Conservation (phyloP, 2,113 vertebrate species). For the Erythrolamprus reginae region DNA sequence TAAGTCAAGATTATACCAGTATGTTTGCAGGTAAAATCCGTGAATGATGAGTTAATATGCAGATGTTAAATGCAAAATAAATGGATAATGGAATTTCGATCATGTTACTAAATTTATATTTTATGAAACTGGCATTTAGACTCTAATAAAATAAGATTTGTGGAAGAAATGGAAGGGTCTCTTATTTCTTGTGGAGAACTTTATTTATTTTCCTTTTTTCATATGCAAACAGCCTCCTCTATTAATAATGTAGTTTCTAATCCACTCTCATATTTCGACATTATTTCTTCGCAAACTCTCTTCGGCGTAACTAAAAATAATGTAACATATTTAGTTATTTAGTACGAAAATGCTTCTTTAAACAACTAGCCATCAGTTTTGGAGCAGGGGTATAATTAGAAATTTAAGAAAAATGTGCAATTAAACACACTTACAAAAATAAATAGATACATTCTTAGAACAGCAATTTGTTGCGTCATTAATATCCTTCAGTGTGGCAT, state of each 20-base stretch:
- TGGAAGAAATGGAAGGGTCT: constrained; percentile 49
- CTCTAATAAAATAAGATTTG: constrained; percentile 52
- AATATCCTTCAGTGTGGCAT: constrained; percentile 52
- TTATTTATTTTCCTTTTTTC: constrained; percentile 34
- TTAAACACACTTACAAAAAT: constrained; percentile 64
- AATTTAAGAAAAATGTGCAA: constrained; percentile 59
- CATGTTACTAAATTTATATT: constrained; percentile 30
- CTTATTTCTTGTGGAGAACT: constrained; percentile 25
- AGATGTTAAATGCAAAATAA: neutral
- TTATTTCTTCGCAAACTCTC: constrained; percentile 60
- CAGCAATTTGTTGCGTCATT: constrained; percentile 59
- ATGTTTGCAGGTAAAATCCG: neutral
- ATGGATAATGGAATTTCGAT: constrained; percentile 14
- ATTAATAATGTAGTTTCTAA: constrained; percentile 63
- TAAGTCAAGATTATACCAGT: neutral
- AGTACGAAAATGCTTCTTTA: constrained; percentile 58
- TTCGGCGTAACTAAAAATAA: constrained; percentile 59
- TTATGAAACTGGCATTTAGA: constrained; percentile 52
- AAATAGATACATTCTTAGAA: constrained; percentile 44
- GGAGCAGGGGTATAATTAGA: constrained; percentile 66
- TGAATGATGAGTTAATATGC: neutral
- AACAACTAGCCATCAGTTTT: constrained; percentile 52
- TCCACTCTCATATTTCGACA: constrained; percentile 49
- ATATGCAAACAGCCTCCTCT: constrained; percentile 36
- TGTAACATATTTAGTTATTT: constrained; percentile 52